A percentile compares a stretch with the other conserved stretches of the same genome.
Evolutionary conservation across 2,888 invertebrate genomes (phyloP).

Genomic region (Cheiracanthium punctorium): DNA sequence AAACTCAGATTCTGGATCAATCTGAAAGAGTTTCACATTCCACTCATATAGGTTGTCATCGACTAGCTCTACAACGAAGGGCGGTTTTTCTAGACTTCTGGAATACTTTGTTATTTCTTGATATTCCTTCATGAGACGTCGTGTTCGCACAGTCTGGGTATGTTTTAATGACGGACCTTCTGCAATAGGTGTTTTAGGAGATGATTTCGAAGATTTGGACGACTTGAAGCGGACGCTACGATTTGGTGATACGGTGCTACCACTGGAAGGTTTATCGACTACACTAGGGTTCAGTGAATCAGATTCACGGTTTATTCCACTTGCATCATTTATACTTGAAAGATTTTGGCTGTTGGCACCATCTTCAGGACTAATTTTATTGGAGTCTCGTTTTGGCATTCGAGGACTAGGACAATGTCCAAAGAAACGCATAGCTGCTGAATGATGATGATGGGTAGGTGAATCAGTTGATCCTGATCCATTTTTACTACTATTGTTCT

Average conservation of each 20-base stretch:
- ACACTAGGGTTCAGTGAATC: constrained; percentile 30
- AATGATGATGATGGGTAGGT: constrained; percentile 65
- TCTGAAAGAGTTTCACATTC: constrained; percentile 85
- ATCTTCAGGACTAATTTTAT: constrained; percentile 69
- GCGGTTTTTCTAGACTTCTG: constrained; percentile 69
- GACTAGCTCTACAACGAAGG: constrained; percentile 87
- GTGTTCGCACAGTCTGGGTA: constrained; percentile 80
- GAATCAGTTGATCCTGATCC: constrained; percentile 44
- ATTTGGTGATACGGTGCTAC: constrained; percentile 42
- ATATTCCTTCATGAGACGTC: constrained; percentile 90
- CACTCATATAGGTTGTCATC: constrained; percentile 92
- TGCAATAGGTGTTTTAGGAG: constrained; percentile 96
- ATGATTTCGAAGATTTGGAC: constrained; percentile 83
- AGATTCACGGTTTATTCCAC: constrained; percentile 5
- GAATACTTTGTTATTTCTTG: constrained; percentile 72
- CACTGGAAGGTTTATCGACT: constrained; percentile 54
- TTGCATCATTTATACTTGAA: constrained; percentile 19
- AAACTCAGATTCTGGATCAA: constrained; percentile 89
- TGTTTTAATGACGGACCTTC: constrained; percentile 83
- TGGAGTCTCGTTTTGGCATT: constrained; percentile 62
- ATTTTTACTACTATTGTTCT: constrained; percentile 34
- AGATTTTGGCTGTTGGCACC: constrained; percentile 49
- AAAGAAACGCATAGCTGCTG: constrained; percentile 68
- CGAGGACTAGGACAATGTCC: constrained; percentile 67
- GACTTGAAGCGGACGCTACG: constrained; percentile 64